Evolutionary conservation across 53 echinoderm and acorn worm genomes (phyloP).

Genomic region (Zoroaster sp.): DNA sequence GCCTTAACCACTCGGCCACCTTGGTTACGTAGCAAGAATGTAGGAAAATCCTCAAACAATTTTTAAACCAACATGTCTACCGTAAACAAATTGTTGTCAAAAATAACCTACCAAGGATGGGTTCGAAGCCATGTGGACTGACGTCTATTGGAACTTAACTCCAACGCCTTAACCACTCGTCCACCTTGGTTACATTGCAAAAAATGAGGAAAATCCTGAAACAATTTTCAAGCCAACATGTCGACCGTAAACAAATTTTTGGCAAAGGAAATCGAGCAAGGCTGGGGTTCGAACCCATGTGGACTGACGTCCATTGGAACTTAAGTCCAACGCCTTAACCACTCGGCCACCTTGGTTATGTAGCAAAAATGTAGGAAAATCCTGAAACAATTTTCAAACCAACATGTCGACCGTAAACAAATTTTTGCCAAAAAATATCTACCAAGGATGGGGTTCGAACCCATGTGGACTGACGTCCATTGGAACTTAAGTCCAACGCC

Average conservation of each 20-base stretch:
- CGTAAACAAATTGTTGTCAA: not conserved
- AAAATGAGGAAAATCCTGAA: not conserved
- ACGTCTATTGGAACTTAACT: constrained; percentile 99
- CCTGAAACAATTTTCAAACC: not conserved
- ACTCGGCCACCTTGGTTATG: constrained; percentile 89
- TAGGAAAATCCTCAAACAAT: too few relatives aligned
- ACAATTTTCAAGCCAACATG: not conserved
- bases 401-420: not conserved
- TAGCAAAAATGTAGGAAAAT: not conserved
- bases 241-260: not conserved
- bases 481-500: constrained; percentile 99
- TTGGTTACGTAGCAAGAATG: not conserved
- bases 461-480: constrained; percentile 98
- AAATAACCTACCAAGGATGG: constrained; percentile 44
- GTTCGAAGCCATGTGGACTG: constrained; percentile 97
- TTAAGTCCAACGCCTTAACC: constrained; percentile 99
- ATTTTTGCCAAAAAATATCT: not conserved
- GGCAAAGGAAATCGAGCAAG: not conserved
- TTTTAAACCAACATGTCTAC: too few relatives aligned
- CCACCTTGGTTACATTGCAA: constrained; percentile 69
- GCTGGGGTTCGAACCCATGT: constrained; percentile 97
- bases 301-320: constrained; percentile 97
- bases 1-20: constrained; percentile 99
- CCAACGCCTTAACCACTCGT: constrained; percentile 99
- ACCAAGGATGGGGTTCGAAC: constrained; percentile 85